Evolutionary conservation across 92 coral and sea anemone genomes (phyloP).

Genomic region (Blastomussa wellsi): DNA sequence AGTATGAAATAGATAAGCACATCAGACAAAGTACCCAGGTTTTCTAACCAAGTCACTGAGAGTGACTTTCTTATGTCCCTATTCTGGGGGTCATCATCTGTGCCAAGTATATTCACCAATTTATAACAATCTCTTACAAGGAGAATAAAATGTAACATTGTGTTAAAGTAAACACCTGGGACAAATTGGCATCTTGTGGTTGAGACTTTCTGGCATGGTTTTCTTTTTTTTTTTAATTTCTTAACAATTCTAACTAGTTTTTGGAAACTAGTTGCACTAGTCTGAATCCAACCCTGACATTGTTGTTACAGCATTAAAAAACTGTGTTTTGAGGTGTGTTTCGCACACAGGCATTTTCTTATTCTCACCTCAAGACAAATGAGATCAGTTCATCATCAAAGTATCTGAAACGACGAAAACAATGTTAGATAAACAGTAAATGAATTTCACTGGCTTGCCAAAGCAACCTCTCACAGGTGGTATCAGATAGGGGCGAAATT

Average conservation of each 20-base stretch:
- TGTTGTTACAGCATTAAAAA: not conserved
- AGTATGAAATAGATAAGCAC: too few relatives aligned
- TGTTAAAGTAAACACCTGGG: too few relatives aligned
- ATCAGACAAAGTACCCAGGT: too few relatives aligned
- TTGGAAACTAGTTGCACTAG: too few relatives aligned
- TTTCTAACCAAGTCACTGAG: too few relatives aligned
- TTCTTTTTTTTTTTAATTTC: too few relatives aligned
- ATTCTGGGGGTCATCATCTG: not conserved
- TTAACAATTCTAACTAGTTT: too few relatives aligned
- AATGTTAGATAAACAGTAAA: not conserved
- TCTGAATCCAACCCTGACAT: too few relatives aligned
- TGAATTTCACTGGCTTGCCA: not conserved
- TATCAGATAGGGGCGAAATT: conserved; percentile 92
- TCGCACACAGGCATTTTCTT: not conserved
- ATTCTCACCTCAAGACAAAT: not conserved
- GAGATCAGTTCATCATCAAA: not conserved
- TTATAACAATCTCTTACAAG: not conserved
- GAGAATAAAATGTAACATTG: too few relatives aligned
- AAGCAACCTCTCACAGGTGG: conserved; percentile 13
- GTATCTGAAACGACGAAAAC: not conserved
- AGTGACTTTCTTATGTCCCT: too few relatives aligned
- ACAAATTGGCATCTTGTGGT: too few relatives aligned
- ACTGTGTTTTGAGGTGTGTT: not conserved
- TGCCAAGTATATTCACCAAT: not conserved
- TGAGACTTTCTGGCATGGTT: too few relatives aligned